Conservation (phyloP, 2,113 vertebrate species). For the Oreochromis tanganicae region DNA sequence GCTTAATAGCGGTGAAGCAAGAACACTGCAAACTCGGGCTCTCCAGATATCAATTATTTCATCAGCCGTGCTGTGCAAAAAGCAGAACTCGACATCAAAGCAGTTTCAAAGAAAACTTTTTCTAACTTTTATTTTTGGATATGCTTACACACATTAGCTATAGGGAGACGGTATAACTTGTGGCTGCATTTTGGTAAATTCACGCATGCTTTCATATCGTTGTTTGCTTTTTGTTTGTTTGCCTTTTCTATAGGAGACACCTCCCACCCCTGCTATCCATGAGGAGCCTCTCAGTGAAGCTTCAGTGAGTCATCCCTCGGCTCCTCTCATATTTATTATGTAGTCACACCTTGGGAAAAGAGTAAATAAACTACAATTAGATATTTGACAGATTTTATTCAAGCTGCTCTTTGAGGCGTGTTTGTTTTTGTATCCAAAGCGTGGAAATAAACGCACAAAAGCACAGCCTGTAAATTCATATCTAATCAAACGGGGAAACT, state of each 20-base stretch:
- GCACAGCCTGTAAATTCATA: not conserved
- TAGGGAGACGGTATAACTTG: not conserved
- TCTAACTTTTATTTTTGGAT: not conserved
- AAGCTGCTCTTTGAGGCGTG: not conserved
- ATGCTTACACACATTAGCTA: not conserved
- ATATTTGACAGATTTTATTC: not conserved
- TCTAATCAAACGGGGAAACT: not conserved
- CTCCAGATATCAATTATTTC: not conserved
- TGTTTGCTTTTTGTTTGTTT: conserved; percentile 35
- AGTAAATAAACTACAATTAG: not conserved
- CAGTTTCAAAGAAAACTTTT: not conserved
- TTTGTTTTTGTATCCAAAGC: not conserved
- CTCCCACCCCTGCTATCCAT: conserved; percentile 73
- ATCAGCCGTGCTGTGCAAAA: not conserved
- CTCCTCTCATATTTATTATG: not conserved
- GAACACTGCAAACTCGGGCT: not conserved
- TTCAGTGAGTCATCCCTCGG: conserved; percentile 63
- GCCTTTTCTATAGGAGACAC: conserved; percentile 65
- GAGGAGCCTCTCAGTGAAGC: conserved; percentile 71
- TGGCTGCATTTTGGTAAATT: not conserved
- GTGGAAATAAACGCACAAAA: not conserved
- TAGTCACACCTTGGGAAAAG: not conserved
- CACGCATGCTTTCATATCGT: not conserved
- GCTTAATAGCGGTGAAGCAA: not conserved
- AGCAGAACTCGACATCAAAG: not conserved